Evolutionary conservation across 2,113 vertebrate genomes (phyloP), one percentile per base, ranked within the genome.

Genomic region (Proteles cristata): DNA sequence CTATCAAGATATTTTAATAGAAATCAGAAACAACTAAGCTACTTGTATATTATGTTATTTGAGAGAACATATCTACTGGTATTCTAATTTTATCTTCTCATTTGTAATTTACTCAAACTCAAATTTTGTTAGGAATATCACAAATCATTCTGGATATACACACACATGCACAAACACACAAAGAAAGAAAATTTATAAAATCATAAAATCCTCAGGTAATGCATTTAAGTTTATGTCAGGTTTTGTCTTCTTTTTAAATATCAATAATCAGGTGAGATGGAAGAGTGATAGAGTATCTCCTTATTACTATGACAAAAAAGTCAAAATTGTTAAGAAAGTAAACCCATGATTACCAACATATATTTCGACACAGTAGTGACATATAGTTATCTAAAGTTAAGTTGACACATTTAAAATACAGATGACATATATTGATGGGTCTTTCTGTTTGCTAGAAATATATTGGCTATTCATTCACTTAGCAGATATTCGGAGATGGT

Each of bases 71-170:
- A 73, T 16, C 94, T 14, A 61, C 33, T 61, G 6, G 4, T 55
- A 69, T 58, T 69, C n/a, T 73, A 39, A 74, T 88, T 90, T 97
- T 95, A 66, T 31, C 23, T 55, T 94, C 26, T 93, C 4, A 90
- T 12, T 31, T 86, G 9, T 53, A 39, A 77, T 68, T 82, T 92
- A 94, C 14, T 68, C 16, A 89, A 88, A 71, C 10, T 77, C 74
- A 31, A 45, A 53, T 71, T 74, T 79, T 79, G 61, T 76, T 55
- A 93, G 5, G 10, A 10, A 65, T 85, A 81, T n/a, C 23, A 79
- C 11, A 10, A 23, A 31, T 89, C 58, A 83, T 73, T 94, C 39
- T 83, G 25, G 0, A 80, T 19, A 35, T 14, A 33, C 16, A 17
- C 6, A n/a, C 16, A 17, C 5, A 68, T 15, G 50, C 17, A 79